Evolutionary conservation across 2,888 invertebrate species (phyloP).

Genomic region (Ceriagrion tenellum): DNA sequence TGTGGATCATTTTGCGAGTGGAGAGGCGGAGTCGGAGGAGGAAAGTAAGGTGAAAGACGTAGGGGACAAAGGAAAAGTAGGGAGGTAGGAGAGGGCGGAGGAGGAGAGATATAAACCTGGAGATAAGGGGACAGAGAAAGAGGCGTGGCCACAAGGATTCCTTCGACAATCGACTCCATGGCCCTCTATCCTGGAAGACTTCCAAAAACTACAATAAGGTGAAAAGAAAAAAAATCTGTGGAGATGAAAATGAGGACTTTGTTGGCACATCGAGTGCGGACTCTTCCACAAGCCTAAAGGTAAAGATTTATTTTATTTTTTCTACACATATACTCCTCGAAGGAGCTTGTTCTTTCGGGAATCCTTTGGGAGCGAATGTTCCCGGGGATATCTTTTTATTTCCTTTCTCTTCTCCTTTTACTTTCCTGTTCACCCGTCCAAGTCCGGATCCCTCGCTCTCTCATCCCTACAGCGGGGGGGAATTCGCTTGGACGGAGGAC

Average conservation of each 20-base stretch:
- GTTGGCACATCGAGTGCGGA: not conserved
- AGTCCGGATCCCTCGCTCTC: not conserved
- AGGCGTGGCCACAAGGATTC: not conserved
- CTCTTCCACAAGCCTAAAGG: not conserved
- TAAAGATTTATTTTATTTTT: not conserved
- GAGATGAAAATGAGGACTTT: not conserved
- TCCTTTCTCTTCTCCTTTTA: not conserved
- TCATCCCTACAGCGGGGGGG: not conserved
- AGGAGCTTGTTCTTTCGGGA: not conserved
- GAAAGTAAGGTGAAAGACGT: not conserved
- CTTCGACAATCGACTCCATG: not conserved
- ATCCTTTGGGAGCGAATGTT: not conserved
- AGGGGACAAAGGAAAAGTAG: not conserved
- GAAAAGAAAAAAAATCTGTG: not conserved
- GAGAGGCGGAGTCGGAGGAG: not conserved
- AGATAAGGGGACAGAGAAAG: not conserved
- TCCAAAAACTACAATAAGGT: not conserved
- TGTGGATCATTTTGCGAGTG: not conserved
- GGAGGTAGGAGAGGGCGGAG: not conserved
- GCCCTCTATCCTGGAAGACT: not conserved
- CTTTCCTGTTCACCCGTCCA: not conserved
- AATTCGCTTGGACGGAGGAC: not conserved
- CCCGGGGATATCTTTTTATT: not conserved
- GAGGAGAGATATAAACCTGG: not conserved
- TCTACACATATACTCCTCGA: not conserved